Evolutionary conservation across 2,888 invertebrate species (phyloP).

Genomic region (Osmoderma eremita): DNA sequence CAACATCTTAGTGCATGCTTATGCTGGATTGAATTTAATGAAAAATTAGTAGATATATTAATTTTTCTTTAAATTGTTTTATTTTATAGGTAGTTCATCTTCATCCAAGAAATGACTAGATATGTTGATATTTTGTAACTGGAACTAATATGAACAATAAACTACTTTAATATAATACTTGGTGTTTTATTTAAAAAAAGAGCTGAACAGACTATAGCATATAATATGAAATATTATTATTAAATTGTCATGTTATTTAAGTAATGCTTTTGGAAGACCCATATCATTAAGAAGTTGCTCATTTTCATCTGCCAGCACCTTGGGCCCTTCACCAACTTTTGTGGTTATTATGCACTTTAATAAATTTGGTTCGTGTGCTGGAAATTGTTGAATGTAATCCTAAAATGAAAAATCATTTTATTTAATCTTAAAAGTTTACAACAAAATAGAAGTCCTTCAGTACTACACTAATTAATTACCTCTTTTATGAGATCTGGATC

Average conservation of each 20-base stretch:
- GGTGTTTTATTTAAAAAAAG: constrained; percentile 1
- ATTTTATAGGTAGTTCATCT: constrained; percentile 2
- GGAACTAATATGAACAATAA: constrained; percentile 15
- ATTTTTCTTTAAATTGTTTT: background rate
- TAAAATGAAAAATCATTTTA: constrained; percentile 41
- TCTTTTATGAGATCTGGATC: constrained; percentile 52
- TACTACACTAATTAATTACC: constrained; percentile 50
- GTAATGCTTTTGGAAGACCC: constrained; percentile 63
- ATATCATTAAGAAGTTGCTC: constrained; percentile 66
- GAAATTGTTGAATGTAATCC: constrained; percentile 30
- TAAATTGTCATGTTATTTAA: constrained; percentile 16
- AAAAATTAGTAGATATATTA: too few species aligned
- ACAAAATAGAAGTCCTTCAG: too few species aligned
- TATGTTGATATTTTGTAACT: constrained; percentile 12
- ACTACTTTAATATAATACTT: constrained; percentile 1
- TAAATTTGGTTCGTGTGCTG: constrained; percentile 48
- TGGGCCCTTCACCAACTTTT: constrained; percentile 83
- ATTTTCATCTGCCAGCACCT: constrained; percentile 62
- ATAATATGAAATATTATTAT: background rate
- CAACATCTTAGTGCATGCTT: too few species aligned
- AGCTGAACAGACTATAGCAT: too few species aligned
- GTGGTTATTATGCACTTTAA: constrained; percentile 88
- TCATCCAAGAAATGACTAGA: background rate
- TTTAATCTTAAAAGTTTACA: background rate
- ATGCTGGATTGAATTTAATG: too few species aligned